Evolutionary conservation across 2,797 vertebrate genomes (phyloP).

Genomic region (Scomberomorus guttatus): DNA sequence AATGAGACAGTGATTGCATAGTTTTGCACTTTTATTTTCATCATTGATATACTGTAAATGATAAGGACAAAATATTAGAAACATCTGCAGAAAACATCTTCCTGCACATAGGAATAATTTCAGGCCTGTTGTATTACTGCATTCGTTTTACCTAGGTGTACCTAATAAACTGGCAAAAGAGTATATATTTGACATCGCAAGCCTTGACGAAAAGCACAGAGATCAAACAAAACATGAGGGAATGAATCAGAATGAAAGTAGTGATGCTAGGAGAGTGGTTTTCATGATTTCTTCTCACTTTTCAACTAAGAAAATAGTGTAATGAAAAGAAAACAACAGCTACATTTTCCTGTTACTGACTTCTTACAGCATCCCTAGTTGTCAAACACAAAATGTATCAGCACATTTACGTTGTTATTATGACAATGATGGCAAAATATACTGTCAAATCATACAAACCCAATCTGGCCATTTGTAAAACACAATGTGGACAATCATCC

Average conservation of each 20-base stretch:
- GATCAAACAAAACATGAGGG: neutral
- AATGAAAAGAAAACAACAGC: constrained; percentile 11
- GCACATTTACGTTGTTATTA: constrained; percentile 38
- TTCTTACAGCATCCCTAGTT: neutral
- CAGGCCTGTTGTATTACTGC: no score
- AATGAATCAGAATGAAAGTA: neutral
- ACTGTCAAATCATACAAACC: constrained; percentile 14
- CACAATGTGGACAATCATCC: constrained; percentile 40
- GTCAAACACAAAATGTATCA: neutral
- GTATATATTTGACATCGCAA: neutral
- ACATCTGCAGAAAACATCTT: neutral
- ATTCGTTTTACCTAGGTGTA: neutral
- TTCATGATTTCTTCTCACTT: constrained; percentile 1
- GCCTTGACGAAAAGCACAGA: neutral
- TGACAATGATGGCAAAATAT: constrained; percentile 13
- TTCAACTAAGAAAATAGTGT: neutral
- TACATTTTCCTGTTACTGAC: neutral
- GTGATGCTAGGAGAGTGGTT: neutral
- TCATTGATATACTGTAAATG: no score
- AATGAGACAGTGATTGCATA: no score
- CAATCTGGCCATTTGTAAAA: constrained; percentile 55
- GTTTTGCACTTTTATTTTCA: no score
- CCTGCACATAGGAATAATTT: no score
- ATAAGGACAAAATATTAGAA: neutral
- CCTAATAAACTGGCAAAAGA: neutral